Evolutionary conservation across 1,140 invertebrate genomes (phyloP).

Genomic region (Anagrus nilaparvatae): DNA sequence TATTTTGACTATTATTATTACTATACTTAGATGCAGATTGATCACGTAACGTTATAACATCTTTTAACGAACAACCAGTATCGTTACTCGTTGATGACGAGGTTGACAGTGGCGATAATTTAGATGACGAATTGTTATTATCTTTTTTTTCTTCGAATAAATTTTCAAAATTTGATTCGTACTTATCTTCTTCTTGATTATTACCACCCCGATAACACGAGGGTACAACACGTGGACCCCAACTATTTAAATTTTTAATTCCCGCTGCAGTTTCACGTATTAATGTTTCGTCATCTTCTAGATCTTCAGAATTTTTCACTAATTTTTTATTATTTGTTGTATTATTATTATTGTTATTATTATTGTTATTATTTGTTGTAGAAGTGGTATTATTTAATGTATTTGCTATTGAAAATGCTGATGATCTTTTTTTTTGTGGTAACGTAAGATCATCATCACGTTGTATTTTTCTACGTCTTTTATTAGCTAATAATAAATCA

Average conservation of each 20-base stretch:
- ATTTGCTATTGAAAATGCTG: conserved; percentile 34
- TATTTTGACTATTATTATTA: conserved; percentile 27
- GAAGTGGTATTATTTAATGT: background rate
- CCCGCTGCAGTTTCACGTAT: conserved; percentile 80
- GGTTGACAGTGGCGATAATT: conserved; percentile 50
- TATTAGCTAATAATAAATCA: conserved; percentile 14
- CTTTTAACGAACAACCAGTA: conserved; percentile 48
- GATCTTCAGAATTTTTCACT: conserved; percentile 37
- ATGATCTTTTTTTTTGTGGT: conserved; percentile 55
- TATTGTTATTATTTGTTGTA: background rate
- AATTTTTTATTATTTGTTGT: conserved; percentile 30
- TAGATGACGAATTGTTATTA: too few species aligned
- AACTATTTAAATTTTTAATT: conserved; percentile 69
- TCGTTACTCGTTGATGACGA: conserved; percentile 52
- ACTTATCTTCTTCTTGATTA: conserved; percentile 61
- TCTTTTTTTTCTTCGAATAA: conserved; percentile 73
- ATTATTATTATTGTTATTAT: background rate
- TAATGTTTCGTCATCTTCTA: conserved; percentile 63
- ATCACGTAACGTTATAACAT: conserved; percentile 54
- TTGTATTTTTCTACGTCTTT: conserved; percentile 42
- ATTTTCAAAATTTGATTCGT: conserved; percentile 68
- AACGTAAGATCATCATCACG: conserved; percentile 38
- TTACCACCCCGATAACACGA: conserved; percentile 52
- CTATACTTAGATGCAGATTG: conserved; percentile 43
- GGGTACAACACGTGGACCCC: conserved; percentile 52